Evolutionary conservation across 1,140 invertebrate species (phyloP).

Genomic region (Pygmarrhopalites habei): DNA sequence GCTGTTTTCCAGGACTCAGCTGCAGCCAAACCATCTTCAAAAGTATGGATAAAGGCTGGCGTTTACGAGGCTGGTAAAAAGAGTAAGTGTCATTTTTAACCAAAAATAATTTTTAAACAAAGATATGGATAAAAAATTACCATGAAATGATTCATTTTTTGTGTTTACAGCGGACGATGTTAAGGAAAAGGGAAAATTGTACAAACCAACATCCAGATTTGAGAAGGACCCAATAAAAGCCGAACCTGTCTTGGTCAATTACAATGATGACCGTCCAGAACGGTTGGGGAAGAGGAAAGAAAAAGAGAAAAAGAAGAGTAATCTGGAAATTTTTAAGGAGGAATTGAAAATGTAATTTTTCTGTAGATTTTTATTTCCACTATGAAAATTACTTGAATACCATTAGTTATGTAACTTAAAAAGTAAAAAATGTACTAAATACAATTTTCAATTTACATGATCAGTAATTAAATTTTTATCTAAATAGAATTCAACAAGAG

Average conservation of each 20-base stretch:
- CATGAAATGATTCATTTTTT: too few species aligned
- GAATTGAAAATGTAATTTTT: constrained; percentile 70
- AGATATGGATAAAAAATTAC: constrained; percentile 23
- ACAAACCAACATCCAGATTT: constrained; percentile 82
- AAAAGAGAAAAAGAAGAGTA: constrained; percentile 89
- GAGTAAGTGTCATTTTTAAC: constrained; percentile 54
- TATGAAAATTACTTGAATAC: too few species aligned
- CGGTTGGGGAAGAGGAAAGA: constrained; percentile 65
- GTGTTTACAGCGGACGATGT: constrained; percentile 73
- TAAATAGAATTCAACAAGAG: constrained; percentile 86
- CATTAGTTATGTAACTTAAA: too few species aligned
- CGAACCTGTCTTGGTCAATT: constrained; percentile 11
- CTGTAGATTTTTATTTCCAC: too few species aligned
- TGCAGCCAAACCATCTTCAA: constrained; percentile 60
- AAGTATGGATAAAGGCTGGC: constrained; percentile 94
- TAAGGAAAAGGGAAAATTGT: constrained; percentile 81
- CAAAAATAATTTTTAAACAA: not conserved
- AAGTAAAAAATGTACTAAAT: too few species aligned
- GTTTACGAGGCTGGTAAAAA: constrained; percentile 90
- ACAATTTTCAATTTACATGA: not conserved
- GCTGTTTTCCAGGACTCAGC: constrained; percentile 90
- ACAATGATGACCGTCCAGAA: constrained; percentile 47
- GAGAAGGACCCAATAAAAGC: constrained; percentile 45
- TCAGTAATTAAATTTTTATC: not conserved
- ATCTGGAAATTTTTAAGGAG: constrained; percentile 94